phyloP scores from a whole-genome alignment of 2,113 vertebrate species.

The Panthera uncia region DNA sequence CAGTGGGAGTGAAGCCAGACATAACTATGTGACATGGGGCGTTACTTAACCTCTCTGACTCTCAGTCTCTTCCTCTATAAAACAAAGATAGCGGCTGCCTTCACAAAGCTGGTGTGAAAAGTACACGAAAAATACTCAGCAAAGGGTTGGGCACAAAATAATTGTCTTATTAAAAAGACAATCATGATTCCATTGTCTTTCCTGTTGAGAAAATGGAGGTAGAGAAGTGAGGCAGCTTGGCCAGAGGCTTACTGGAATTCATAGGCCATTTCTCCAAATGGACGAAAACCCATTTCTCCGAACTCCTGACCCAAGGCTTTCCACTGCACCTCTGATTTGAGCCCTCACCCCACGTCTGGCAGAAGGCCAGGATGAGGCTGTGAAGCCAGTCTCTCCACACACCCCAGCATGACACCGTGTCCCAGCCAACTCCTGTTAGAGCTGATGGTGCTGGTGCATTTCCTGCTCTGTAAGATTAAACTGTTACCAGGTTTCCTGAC shows the following conservation, averaged over 20 bases:
- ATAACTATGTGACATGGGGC: not conserved
- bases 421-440: not conserved
- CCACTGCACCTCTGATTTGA: not conserved
- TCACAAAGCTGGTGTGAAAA: not conserved
- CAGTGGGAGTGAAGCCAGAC: not conserved
- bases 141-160: not conserved
- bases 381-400: not conserved
- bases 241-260: not conserved
- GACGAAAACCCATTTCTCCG: not conserved
- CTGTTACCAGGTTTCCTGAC: constrained; percentile 57
- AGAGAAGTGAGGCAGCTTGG: not conserved
- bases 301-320: not conserved
- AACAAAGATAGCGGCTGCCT: not conserved
- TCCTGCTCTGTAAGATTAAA: not conserved
- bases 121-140: not conserved
- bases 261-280: not conserved
- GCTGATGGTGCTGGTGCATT: not conserved
- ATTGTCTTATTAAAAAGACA: not conserved
- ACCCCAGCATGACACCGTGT: not conserved
- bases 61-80: not conserved
- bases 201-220: not conserved
- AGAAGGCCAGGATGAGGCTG: not conserved
- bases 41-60: not conserved
- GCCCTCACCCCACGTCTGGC: not conserved
- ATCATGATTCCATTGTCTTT: not conserved